Percentiles rank a stretch among this genome's conserved stretches.
These are phyloP conservation scores for Diaprepes abbreviatus DNA, from an alignment of 2,888 invertebrate genomes.

Conservation along the genomic window DNA sequence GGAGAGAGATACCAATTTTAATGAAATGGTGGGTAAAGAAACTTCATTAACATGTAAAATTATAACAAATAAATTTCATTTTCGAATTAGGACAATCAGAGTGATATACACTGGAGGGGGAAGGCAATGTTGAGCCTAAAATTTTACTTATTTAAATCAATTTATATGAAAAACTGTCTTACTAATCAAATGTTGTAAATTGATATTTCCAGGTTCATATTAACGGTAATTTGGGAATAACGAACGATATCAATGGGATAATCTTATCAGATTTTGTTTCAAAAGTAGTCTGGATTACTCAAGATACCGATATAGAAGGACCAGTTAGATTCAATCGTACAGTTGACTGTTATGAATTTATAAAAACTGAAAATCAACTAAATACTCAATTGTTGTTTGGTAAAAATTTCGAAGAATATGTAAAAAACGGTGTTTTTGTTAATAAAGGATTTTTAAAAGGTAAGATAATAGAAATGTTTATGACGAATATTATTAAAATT, in stretches of 20 bases:
- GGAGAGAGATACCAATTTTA: slow-evolving; percentile 56
- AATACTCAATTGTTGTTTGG: slow-evolving; percentile 62
- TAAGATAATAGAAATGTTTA: too few species aligned
- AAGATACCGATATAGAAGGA: slow-evolving; percentile 60
- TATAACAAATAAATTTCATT: too few species aligned
- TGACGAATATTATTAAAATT: too few species aligned
- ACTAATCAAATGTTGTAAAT: too few species aligned
- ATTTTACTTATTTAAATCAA: too few species aligned
- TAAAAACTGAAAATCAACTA: slow-evolving; percentile 59
- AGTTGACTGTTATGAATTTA: slow-evolving; percentile 56
- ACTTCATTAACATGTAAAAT: too few species aligned
- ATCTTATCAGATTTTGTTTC: slow-evolving; percentile 63
- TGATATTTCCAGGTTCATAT: slow-evolving; percentile 57
- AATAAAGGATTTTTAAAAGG: slow-evolving; percentile 63
- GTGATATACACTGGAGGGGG: too few species aligned
- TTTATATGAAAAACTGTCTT: too few species aligned
- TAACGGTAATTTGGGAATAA: slow-evolving; percentile 47
- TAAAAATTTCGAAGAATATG: slow-evolving; percentile 66
- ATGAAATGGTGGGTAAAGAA: slow-evolving; percentile 57
- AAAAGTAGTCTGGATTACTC: slow-evolving; percentile 65
- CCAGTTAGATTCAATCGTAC: slow-evolving; percentile 63
- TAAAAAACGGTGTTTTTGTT: slow-evolving; percentile 66
- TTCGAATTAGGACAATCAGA: too few species aligned
- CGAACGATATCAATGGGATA: slow-evolving; percentile 61
- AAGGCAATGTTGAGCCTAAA: too few species aligned